These are phyloP conservation scores for Melitaea cinxia DNA, from an alignment of 1,140 invertebrate species.

Conservation along the genomic window DNA sequence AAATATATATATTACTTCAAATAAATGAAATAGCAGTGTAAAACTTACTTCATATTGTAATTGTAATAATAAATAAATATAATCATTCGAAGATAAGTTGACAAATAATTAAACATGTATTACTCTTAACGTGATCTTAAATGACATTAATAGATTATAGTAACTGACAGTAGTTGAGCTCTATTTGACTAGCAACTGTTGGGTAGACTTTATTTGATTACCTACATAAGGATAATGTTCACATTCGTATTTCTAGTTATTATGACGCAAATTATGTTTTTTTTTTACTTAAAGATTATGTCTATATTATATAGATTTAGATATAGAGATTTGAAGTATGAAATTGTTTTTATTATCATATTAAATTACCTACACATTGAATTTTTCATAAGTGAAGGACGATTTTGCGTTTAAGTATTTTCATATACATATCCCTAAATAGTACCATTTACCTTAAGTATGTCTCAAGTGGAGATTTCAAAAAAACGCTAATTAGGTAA, in stretches of 20 bases:
- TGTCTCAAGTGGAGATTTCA: too few relatives aligned
- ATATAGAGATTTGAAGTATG: too few relatives aligned
- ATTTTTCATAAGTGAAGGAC: too few relatives aligned
- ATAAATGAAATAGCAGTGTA: constrained; percentile 18
- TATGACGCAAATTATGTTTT: neutral
- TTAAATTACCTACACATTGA: too few relatives aligned
- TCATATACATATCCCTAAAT: too few relatives aligned
- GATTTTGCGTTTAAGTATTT: too few relatives aligned
- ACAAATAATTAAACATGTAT: constrained; percentile 51
- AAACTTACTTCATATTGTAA: constrained; percentile 39
- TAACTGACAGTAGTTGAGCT: constrained; percentile 60
- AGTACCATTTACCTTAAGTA: too few relatives aligned
- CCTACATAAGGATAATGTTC: constrained; percentile 34
- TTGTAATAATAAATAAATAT: constrained; percentile 45
- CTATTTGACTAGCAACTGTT: constrained; percentile 43
- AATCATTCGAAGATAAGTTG: constrained; percentile 41
- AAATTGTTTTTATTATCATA: too few relatives aligned
- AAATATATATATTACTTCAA: neutral
- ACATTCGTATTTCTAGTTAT: constrained; percentile 22
- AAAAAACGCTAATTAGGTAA: too few relatives aligned
- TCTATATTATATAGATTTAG: neutral
- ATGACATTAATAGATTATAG: constrained; percentile 51
- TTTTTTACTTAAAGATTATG: neutral
- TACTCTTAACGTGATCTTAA: constrained; percentile 50
- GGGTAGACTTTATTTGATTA: constrained; percentile 36